Conservation (phyloP, 2,888 invertebrate species). For the Melanostoma scalare region DNA sequence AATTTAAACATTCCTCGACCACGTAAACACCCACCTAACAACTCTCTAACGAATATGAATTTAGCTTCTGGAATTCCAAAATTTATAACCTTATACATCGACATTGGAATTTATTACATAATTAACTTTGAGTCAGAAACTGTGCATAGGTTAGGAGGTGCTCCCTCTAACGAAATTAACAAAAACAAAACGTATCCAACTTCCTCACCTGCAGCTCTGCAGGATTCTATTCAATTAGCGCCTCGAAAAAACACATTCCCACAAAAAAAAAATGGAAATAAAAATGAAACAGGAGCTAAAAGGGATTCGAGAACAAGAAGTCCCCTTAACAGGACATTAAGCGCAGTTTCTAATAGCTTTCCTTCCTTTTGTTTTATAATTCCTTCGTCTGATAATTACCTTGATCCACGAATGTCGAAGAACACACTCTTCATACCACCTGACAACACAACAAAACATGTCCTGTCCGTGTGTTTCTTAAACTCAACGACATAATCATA, state of each 20-base stretch:
- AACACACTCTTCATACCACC: not conserved
- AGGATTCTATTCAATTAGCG: constrained; percentile 66
- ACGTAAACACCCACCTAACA: constrained; percentile 53
- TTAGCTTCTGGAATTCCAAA: constrained; percentile 9
- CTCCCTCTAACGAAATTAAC: constrained; percentile 14
- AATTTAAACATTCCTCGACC: constrained; percentile 51
- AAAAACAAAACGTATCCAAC: constrained; percentile 36
- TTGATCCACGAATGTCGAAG: constrained; percentile 57
- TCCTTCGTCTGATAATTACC: constrained; percentile 55
- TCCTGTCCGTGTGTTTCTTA: constrained; percentile 46
- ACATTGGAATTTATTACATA: constrained; percentile 67
- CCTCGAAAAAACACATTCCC: constrained; percentile 31
- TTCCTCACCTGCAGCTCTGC: constrained; percentile 55
- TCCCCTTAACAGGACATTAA: constrained; percentile 66
- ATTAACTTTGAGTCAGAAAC: constrained; percentile 60
- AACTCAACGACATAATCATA: constrained; percentile 69
- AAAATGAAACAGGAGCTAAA: not conserved
- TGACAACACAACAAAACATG: constrained; percentile 16
- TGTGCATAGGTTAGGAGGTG: constrained; percentile 6
- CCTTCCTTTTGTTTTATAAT: not conserved
- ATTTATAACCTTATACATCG: constrained; percentile 39
- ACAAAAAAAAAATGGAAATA: not conserved
- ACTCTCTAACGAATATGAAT: constrained; percentile 39
- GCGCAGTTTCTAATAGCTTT: constrained; percentile 71
- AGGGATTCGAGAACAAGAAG: not conserved